Percentiles rank a stretch among this genome's conserved stretches.
These are phyloP conservation scores for Malurus splendens DNA, from an alignment of 2,797 vertebrate genomes.

Conservation along the genomic window DNA sequence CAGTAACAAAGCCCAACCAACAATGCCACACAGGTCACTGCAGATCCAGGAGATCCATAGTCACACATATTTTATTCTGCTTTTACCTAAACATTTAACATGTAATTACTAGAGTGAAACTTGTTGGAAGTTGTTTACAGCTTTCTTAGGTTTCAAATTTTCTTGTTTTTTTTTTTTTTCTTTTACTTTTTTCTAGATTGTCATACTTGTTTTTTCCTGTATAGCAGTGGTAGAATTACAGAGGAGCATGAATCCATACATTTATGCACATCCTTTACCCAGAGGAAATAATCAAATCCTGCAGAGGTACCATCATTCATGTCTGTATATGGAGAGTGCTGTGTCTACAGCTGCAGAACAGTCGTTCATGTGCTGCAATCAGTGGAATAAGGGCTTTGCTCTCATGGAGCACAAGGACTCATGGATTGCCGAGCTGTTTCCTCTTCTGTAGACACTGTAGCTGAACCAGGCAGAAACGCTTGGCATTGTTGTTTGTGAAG, in stretches of 20 bases:
- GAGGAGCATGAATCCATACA: not conserved
- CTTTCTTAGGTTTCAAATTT: not conserved
- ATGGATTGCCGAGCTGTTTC: not conserved
- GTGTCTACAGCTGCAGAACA: not conserved
- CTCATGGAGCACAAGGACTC: not conserved
- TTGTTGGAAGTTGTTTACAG: not conserved
- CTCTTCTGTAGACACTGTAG: not conserved
- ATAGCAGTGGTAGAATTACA: not conserved
- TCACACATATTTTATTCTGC: not conserved
- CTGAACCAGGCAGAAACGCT: not conserved
- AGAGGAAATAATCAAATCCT: not conserved
- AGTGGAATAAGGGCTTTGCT: not conserved
- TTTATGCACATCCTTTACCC: not conserved
- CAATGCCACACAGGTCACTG: not conserved
- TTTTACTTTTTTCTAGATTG: not conserved
- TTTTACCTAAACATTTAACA: not conserved
- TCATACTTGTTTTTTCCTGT: not conserved
- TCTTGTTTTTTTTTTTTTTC: not conserved
- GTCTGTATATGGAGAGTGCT: rapidly evolving
- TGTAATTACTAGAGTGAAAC: not conserved
- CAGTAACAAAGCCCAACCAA: not conserved
- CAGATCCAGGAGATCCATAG: not conserved
- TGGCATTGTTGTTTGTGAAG: not conserved
- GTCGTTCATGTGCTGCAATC: not conserved
- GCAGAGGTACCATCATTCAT: not conserved